These are phyloP conservation scores for Hedychridium roseum DNA, from an alignment of 2,888 invertebrate genomes.

Conservation along the genomic window DNA sequence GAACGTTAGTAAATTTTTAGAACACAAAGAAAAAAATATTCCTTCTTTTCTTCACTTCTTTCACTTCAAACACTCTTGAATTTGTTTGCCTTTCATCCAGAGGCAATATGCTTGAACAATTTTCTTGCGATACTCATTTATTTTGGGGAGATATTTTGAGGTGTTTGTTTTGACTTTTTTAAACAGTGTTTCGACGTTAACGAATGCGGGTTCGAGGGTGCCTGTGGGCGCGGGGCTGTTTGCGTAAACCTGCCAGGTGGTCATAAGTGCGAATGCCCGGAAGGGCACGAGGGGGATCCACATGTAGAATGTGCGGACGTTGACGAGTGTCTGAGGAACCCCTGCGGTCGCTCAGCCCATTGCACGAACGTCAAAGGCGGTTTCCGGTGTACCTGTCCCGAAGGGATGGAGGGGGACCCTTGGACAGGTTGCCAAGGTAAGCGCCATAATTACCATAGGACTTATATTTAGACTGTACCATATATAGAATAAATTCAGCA, in stretches of 20 bases:
- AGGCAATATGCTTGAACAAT: too few species aligned
- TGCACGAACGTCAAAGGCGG: conserved; percentile 83
- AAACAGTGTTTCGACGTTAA: conserved; percentile 81
- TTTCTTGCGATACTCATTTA: too few species aligned
- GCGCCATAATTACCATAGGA: conserved; percentile 19
- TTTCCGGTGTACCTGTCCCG: conserved; percentile 83
- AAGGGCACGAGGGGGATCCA: conserved; percentile 83
- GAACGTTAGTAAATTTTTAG: conserved; percentile 41
- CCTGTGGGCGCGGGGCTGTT: conserved; percentile 81
- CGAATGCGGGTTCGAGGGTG: conserved; percentile 77
- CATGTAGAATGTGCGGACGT: conserved; percentile 78
- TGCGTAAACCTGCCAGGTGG: conserved; percentile 84
- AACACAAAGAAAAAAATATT: too few species aligned
- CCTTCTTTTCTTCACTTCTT: too few species aligned
- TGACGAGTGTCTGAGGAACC: conserved; percentile 77
- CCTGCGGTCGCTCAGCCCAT: conserved; percentile 81
- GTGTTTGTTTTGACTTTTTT: too few species aligned
- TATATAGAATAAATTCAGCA: too few species aligned
- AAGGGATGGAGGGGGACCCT: conserved; percentile 84
- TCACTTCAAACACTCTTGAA: too few species aligned
- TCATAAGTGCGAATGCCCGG: conserved; percentile 84
- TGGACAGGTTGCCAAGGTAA: conserved; percentile 78
- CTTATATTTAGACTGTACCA: too few species aligned
- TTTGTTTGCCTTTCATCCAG: too few species aligned
- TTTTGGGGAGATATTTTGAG: too few species aligned